phyloP scores from a whole-genome alignment of 2,797 vertebrate species.

The Margarornis squamiger region DNA sequence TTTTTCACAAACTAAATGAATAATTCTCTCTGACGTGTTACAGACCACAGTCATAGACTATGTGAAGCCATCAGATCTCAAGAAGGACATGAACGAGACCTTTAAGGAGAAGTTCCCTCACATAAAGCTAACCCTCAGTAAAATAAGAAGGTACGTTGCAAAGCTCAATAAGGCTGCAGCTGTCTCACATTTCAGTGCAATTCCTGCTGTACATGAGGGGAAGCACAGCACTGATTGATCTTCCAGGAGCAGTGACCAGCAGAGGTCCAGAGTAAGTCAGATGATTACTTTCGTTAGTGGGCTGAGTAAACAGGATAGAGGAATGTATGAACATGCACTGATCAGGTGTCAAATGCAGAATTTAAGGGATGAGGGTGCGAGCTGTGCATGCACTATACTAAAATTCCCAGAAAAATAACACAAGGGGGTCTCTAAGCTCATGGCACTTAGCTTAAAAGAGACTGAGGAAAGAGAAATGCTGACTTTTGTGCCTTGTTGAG shows the following conservation, averaged over 20 bases:
- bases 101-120: slow-evolving; percentile 99
- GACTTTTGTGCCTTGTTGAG: not conserved
- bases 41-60: slow-evolving; percentile 99
- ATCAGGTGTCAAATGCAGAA: not conserved
- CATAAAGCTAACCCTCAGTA: slow-evolving; percentile 95
- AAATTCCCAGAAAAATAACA: not conserved
- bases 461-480: not conserved
- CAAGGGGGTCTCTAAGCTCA: not conserved
- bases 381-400: not conserved
- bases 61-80: slow-evolving; percentile 98
- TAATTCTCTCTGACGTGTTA: slow-evolving; percentile 31
- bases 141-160: slow-evolving; percentile 90
- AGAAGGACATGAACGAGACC: slow-evolving; percentile 99
- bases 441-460: not conserved
- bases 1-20: not conserved
- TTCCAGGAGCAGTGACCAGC: not conserved
- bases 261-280: not conserved
- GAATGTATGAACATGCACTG: not conserved
- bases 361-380: not conserved
- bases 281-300: not conserved
- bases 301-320: not conserved
- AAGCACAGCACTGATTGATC: not conserved
- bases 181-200: not conserved
- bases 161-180: not conserved
- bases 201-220: not conserved